These are phyloP conservation scores for Idaea aversata DNA, from an alignment of 2,888 invertebrate species.

Conservation along the genomic window DNA sequence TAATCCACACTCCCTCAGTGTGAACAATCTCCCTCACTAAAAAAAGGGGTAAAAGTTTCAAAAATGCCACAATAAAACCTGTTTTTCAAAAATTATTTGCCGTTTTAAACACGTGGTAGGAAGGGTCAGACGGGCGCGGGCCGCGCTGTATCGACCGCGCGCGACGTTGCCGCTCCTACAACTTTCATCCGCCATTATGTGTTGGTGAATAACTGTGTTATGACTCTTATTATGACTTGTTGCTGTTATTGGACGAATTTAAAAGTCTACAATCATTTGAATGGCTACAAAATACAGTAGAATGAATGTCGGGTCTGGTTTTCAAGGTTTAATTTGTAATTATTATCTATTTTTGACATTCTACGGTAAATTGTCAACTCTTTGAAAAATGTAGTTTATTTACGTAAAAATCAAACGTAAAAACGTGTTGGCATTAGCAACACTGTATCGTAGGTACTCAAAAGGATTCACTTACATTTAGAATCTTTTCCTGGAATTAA, in stretches of 20 bases:
- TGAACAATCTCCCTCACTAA: not conserved
- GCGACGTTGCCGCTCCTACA: slow-evolving; percentile 6
- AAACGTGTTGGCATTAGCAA: too few relatives aligned
- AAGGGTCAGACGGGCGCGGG: not conserved
- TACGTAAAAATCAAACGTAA: too few relatives aligned
- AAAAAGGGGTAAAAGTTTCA: not conserved
- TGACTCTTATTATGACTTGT: slow-evolving; percentile 58
- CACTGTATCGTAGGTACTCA: too few relatives aligned
- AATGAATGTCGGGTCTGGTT: too few relatives aligned
- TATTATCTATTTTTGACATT: too few relatives aligned
- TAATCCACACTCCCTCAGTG: not conserved
- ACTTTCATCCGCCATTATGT: not conserved
- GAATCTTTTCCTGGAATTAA: too few relatives aligned
- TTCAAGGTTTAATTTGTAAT: too few relatives aligned
- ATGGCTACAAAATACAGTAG: too few relatives aligned
- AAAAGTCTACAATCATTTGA: too few relatives aligned
- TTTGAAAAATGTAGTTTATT: too few relatives aligned
- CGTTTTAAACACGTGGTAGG: not conserved
- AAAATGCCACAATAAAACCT: not conserved
- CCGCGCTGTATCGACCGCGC: slow-evolving; percentile 3
- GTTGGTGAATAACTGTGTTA: slow-evolving; percentile 8
- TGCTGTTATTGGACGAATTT: slow-evolving; percentile 34
- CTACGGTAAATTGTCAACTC: too few relatives aligned
- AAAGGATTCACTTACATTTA: too few relatives aligned
- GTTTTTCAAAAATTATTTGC: not conserved